These are phyloP conservation scores for Passer montanus DNA, from an alignment of 2,113 vertebrate genomes.

Conservation along the genomic window DNA sequence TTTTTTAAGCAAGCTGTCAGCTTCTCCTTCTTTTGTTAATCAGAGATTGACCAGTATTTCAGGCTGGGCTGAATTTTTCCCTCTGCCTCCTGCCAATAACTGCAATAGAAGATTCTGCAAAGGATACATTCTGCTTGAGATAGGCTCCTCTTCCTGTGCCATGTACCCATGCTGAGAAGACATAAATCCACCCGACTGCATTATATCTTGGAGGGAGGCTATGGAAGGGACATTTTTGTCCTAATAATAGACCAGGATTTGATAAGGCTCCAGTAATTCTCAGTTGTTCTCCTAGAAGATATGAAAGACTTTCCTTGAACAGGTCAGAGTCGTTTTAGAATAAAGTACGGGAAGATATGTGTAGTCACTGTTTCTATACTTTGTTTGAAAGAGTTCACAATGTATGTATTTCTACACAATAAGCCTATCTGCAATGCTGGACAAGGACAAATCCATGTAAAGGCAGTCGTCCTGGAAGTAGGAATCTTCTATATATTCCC, in stretches of 20 bases:
- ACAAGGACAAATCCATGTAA: not conserved
- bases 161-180: not conserved
- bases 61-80: not conserved
- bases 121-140: not conserved
- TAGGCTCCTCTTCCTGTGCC: not conserved
- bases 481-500: not conserved
- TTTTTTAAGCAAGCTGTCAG: not conserved
- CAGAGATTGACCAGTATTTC: not conserved
- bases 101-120: not conserved
- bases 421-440: not conserved
- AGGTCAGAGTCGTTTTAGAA: not conserved
- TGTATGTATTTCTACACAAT: not conserved
- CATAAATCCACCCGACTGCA: not conserved
- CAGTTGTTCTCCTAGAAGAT: not conserved
- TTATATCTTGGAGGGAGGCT: not conserved
- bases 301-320: not conserved
- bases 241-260: not conserved
- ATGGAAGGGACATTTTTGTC: not conserved
- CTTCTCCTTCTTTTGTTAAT: not conserved
- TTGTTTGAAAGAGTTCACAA: not conserved
- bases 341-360: not conserved
- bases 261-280: not conserved
- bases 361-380: not conserved
- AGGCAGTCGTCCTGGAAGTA: not conserved
- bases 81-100: not conserved